Evolutionary conservation across 2,113 vertebrate genomes (phyloP).

Genomic region (Psittacus erithacus): DNA sequence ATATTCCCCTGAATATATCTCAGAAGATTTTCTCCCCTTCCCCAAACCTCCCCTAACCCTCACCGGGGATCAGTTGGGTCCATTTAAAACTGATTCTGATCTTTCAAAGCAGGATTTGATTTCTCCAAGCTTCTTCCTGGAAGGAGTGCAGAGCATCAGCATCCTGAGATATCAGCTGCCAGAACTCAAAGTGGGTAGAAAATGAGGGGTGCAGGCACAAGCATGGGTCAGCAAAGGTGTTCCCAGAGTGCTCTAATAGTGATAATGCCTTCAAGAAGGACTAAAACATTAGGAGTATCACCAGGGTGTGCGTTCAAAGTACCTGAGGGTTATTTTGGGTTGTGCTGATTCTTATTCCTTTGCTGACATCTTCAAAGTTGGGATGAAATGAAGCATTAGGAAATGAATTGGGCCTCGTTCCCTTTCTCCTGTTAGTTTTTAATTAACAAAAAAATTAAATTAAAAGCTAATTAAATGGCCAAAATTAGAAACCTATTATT

Average conservation of each 20-base stretch:
- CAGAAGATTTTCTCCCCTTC: neutral
- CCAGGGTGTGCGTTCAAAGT: fast-evolving
- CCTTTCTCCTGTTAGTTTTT: neutral
- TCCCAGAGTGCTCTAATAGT: neutral
- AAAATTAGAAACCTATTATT: neutral
- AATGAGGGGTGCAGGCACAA: neutral
- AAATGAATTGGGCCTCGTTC: neutral
- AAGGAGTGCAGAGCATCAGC: neutral
- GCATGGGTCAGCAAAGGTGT: neutral
- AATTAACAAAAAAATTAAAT: neutral
- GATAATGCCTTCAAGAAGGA: neutral
- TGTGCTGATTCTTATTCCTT: neutral
- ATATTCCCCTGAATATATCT: neutral
- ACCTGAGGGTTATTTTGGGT: neutral
- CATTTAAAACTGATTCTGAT: conserved; percentile 12
- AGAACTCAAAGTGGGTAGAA: neutral
- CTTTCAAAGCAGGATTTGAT: conserved; percentile 7
- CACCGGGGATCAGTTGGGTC: neutral
- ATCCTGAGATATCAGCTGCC: neutral
- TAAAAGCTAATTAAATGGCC: neutral
- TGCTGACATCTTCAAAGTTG: neutral
- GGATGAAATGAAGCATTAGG: neutral
- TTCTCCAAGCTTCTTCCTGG: neutral
- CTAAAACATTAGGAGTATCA: neutral
- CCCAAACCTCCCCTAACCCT: neutral